phyloP scores from a whole-genome alignment of 2,113 vertebrate genomes.

The Alexandromys fortis region DNA sequence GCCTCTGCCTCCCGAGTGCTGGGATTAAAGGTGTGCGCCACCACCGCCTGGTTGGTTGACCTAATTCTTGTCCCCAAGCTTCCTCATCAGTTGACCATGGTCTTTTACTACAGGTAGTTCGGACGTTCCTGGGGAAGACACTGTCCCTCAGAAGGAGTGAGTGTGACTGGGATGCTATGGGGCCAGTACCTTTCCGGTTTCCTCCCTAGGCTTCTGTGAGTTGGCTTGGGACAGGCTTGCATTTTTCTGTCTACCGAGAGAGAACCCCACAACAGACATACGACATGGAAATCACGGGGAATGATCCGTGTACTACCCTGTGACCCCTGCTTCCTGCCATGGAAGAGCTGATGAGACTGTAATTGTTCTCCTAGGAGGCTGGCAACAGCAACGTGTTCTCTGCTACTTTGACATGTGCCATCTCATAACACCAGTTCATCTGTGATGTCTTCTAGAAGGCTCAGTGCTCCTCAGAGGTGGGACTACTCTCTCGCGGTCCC shows the following conservation, averaged over 20 bases:
- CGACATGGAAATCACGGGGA: background rate
- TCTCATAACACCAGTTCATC: background rate
- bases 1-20: no score
- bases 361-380: background rate
- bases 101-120: background rate
- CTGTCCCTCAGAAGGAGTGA: fast-evolving
- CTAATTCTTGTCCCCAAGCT: background rate
- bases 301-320: fast-evolving
- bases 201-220: background rate
- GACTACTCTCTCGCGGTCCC: background rate
- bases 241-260: background rate
- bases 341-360: background rate
- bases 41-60: background rate
- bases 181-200: background rate
- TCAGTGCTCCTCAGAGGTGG: background rate
- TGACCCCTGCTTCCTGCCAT: background rate
- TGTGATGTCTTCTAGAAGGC: background rate
- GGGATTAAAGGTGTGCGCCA: no score
- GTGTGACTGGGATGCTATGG: background rate
- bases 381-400: background rate
- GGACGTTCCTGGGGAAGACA: background rate
- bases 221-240: background rate
- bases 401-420: background rate
- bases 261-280: background rate
- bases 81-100: background rate